These are phyloP conservation scores for Diorhabda carinulata DNA, from an alignment of 1,140 invertebrate genomes.

Conservation along the genomic window DNA sequence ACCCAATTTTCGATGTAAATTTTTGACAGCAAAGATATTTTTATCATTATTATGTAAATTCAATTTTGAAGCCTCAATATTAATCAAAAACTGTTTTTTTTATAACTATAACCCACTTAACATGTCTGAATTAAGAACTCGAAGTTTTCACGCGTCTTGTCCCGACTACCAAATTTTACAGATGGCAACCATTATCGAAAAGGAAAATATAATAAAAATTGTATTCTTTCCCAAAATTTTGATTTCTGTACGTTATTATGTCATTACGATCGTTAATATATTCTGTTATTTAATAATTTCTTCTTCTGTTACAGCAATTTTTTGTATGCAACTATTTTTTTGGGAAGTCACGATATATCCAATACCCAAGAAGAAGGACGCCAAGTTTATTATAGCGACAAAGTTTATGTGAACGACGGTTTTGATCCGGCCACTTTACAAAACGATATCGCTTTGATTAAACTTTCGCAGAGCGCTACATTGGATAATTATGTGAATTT, in stretches of 20 bases:
- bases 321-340: conserved; percentile 18
- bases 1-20: no score
- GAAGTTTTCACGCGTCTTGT: neutral
- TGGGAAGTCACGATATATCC: conserved; percentile 24
- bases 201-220: neutral
- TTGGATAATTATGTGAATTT: conserved; percentile 21
- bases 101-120: neutral
- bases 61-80: no score
- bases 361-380: conserved; percentile 6
- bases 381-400: conserved; percentile 7
- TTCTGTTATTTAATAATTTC: neutral
- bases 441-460: conserved; percentile 25
- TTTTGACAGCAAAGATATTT: no score
- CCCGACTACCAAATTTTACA: neutral
- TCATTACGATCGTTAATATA: neutral
- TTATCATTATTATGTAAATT: no score
- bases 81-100: neutral
- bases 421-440: conserved; percentile 11
- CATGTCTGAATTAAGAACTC: neutral
- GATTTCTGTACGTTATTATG: neutral
- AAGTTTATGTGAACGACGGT: conserved; percentile 13
- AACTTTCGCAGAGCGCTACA: conserved; percentile 9
- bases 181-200: neutral
- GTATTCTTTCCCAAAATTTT: neutral
- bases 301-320: conserved; percentile 8